phyloP scores from a whole-genome alignment of 2,888 invertebrate genomes.

The Zaprionus bogoriensis region DNA sequence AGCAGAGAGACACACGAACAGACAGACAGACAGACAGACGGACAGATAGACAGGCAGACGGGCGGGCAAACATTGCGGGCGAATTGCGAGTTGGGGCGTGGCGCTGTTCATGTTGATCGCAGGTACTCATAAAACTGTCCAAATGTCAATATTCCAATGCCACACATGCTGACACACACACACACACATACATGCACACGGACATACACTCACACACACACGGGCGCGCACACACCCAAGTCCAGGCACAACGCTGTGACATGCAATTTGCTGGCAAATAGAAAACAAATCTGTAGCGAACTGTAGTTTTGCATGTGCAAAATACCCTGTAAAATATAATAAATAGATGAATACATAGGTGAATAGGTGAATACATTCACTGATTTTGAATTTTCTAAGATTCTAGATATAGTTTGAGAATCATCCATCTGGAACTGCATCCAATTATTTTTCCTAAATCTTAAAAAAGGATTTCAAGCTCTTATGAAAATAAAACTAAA shows the following conservation, averaged over 20 bases:
- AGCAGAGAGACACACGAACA: no score
- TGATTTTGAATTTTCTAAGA: no score
- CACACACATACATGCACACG: neutral
- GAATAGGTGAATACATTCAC: no score
- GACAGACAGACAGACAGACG: constrained; percentile 19
- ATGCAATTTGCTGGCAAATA: constrained; percentile 43
- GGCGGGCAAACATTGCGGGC: constrained; percentile 13
- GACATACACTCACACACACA: neutral
- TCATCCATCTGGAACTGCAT: no score
- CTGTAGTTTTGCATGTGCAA: neutral
- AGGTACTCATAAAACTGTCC: constrained; percentile 78
- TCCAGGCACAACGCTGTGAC: constrained; percentile 30
- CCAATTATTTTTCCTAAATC: no score
- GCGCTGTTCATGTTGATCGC: constrained; percentile 50
- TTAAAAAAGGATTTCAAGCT: no score
- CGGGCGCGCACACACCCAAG: neutral
- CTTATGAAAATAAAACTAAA: no score
- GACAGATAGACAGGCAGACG: constrained; percentile 12
- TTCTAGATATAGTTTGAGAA: no score
- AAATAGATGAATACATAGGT: no score
- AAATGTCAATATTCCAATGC: constrained; percentile 68
- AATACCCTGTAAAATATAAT: constrained; percentile 24
- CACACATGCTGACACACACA: constrained; percentile 22
- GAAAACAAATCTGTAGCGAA: constrained; percentile 7
- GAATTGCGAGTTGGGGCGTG: neutral